phyloP scores from a whole-genome alignment of 2,113 vertebrate genomes.

The Cyanoderma ruficeps region DNA sequence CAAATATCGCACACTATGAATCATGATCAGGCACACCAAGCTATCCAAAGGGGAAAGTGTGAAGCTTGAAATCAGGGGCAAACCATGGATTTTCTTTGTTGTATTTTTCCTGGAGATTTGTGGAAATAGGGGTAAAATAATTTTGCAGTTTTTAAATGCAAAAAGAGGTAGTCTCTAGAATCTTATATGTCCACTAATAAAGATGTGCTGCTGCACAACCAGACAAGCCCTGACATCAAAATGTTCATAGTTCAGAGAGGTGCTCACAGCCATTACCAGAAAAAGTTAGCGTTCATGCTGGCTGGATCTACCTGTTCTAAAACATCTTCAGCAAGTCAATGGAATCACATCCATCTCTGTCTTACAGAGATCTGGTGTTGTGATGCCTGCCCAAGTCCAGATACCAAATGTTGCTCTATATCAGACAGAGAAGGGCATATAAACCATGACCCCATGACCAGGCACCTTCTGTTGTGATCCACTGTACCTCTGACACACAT shows the following conservation, averaged over 20 bases:
- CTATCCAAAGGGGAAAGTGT: background rate
- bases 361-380: background rate
- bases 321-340: background rate
- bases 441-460: background rate
- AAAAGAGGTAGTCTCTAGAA: background rate
- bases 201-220: background rate
- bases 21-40: background rate
- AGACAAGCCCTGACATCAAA: background rate
- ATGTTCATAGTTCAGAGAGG: background rate
- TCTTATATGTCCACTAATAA: fast-evolving
- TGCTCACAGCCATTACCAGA: background rate
- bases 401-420: background rate
- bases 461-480: background rate
- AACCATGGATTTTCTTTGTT: background rate
- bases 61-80: background rate
- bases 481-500: fast-evolving
- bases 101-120: background rate
- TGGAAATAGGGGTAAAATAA: background rate
- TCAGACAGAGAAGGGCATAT: background rate
- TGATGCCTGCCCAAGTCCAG: background rate
- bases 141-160: background rate
- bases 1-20: background rate
- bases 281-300: background rate
- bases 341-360: background rate
- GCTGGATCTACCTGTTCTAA: background rate